Evolutionary conservation across 2,113 vertebrate species (phyloP).

Genomic region (Scalopus aquaticus): DNA sequence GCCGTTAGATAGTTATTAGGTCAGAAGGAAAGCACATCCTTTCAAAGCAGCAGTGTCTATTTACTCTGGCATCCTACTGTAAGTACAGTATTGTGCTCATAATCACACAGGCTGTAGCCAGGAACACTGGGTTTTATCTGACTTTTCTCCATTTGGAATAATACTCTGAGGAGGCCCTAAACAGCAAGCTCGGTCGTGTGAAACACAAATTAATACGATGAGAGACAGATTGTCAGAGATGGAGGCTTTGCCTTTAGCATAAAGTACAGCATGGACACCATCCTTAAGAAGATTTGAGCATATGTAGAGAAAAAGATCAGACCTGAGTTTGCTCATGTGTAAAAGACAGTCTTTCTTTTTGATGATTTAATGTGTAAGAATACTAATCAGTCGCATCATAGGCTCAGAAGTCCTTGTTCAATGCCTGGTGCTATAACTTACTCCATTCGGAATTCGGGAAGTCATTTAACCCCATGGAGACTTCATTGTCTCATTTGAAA

Average conservation of each 20-base stretch:
- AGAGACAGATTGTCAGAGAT: conserved; percentile 68
- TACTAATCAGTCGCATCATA: not conserved
- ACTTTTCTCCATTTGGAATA: conserved; percentile 58
- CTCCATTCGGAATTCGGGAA: not conserved
- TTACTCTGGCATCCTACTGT: conserved; percentile 63
- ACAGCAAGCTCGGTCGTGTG: conserved; percentile 63
- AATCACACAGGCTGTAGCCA: conserved; percentile 64
- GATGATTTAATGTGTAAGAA: not conserved
- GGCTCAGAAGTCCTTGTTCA: conserved; percentile 46
- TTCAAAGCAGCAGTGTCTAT: conserved; percentile 62
- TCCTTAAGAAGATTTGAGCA: conserved; percentile 57
- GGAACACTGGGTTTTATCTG: conserved; percentile 56
- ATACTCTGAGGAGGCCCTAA: conserved; percentile 64
- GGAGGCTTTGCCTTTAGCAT: conserved; percentile 31
- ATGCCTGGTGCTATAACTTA: conserved; percentile 14
- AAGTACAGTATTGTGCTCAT: conserved; percentile 67
- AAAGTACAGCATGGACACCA: conserved; percentile 46
- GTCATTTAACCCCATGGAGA: conserved; percentile 29
- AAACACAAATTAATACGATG: conserved; percentile 68
- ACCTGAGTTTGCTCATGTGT: conserved; percentile 37
- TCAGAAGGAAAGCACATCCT: conserved; percentile 63
- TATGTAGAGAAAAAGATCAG: conserved; percentile 6
- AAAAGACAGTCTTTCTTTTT: conserved; percentile 37
- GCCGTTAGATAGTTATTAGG: conserved; percentile 78
- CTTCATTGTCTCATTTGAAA: conserved; percentile 42